These are phyloP conservation scores for Micromys minutus DNA, from an alignment of 2,113 vertebrate species.

Conservation along the genomic window DNA sequence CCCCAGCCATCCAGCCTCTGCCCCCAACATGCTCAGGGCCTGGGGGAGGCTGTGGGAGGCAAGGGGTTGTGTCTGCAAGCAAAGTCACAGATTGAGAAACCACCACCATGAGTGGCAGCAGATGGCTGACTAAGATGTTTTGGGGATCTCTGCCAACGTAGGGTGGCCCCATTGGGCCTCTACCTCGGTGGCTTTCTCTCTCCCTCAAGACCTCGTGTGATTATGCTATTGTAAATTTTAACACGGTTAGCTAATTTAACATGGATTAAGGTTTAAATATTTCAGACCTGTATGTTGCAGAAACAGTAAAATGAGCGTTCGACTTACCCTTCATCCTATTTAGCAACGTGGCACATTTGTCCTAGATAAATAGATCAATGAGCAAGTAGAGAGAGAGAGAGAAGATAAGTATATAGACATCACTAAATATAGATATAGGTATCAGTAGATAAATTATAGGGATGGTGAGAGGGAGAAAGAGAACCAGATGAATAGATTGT, in stretches of 20 bases:
- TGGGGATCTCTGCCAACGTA: neutral
- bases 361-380: neutral
- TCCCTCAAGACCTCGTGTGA: constrained; percentile 17
- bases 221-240: neutral
- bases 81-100: neutral
- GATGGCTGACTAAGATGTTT: neutral
- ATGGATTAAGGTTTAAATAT: neutral
- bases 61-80: neutral
- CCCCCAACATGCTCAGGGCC: neutral
- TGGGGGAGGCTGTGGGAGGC: neutral
- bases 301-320: neutral
- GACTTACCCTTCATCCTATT: neutral
- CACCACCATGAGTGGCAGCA: neutral
- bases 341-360: neutral
- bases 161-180: neutral
- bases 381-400: neutral
- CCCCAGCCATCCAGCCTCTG: neutral
- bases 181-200: neutral
- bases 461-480: neutral
- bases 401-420: neutral
- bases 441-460: no score
- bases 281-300: constrained; percentile 6
- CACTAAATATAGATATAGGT: no score
- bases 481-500: neutral
- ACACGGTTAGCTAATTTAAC: neutral